Base-by-base conservation (phyloP, 2,888 invertebrate species). In the Caenorhabditis uteleia region DNA sequence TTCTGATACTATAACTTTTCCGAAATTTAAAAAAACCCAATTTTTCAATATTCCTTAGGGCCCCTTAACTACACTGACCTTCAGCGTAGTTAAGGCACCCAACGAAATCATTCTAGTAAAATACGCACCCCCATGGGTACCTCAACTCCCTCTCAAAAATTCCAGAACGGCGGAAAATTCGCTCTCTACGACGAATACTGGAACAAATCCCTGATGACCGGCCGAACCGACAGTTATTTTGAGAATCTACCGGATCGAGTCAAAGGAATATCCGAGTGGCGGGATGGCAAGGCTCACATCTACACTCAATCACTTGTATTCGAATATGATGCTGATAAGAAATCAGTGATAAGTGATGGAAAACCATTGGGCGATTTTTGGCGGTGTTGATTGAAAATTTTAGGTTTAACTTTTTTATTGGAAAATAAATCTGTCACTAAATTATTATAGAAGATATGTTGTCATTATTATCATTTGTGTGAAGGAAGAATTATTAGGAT, bases 161-260 rank as follows among this genome's bases (percentile, higher is more conserved):
- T 67, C 45, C 23, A 70, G 70, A 68, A 65, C 31, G 65, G 68
- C 36, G 71, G 71, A 39, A 55, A 59, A 45, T 71, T 71, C 25
- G 71, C 71, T 2, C 40, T 71, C 1, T 71, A 71, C 23, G 71
- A 71, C 36, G 68, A 71, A 43, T 71, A 71, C 29, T 71, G 71
- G 71, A 71, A 71, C 62, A 71, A 71, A 25, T 71, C 71, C 1
- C 29, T 71, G 42, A 56, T 68, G 51, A 45, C 58, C 7, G 71
- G 71, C 25, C 42, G 68, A 33, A 62, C 68, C 4, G 36, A 44
- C 2, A 40, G 43, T 27, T 71, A 71, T 21, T 68, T 65, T 44
- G 61, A 68, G 64, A 60, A 64, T 14, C 59, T 71, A 23, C 71
- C 71, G 1, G 71, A 71, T 42, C 59, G 66, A 14, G 68, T 71